Percentiles rank a stretch among this genome's conserved stretches.
phyloP scores from a whole-genome alignment of 2,888 invertebrate genomes.

The Tromatobia lineatoria region DNA sequence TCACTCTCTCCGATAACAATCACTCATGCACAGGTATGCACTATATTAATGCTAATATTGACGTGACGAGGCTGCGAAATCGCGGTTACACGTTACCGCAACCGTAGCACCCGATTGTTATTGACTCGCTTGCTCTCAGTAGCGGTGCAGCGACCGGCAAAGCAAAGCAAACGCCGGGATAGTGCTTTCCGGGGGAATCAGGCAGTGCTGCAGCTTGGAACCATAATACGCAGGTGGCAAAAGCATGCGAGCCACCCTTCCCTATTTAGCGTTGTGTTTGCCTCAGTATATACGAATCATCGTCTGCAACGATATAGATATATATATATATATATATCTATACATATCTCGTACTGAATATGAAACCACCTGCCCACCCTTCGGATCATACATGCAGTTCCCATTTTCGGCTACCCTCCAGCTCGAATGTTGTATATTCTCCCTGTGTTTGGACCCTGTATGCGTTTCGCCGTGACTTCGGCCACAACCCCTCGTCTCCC shows the following conservation, averaged over 20 bases:
- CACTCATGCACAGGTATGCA: conserved; percentile 9
- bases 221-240: conserved; percentile 64
- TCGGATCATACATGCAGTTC: conserved; percentile 47
- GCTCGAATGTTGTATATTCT: conserved; percentile 31
- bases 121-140: conserved; percentile 50
- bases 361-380: conserved; percentile 74
- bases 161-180: conserved; percentile 55
- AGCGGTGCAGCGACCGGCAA: conserved; percentile 44
- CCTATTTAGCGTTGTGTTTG: conserved; percentile 31
- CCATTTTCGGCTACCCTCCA: conserved; percentile 33
- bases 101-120: conserved; percentile 52
- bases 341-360: conserved; percentile 68
- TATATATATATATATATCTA: conserved; percentile 12
- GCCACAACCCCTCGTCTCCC: background rate
- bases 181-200: conserved; percentile 47
- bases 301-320: conserved; percentile 24
- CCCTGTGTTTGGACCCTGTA: conserved; percentile 43
- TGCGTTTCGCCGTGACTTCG: conserved; percentile 8
- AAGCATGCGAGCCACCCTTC: conserved; percentile 58
- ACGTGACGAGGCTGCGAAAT: conserved; percentile 49
- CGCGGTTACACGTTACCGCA: conserved; percentile 56
- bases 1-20: conserved; percentile 35
- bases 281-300: conserved; percentile 53
- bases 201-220: conserved; percentile 26
- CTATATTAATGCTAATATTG: conserved; percentile 58